Percentiles rank a stretch among this genome's conserved stretches.
These are phyloP conservation scores for Apoderus coryli DNA, from an alignment of 2,888 invertebrate genomes.

Conservation along the genomic window DNA sequence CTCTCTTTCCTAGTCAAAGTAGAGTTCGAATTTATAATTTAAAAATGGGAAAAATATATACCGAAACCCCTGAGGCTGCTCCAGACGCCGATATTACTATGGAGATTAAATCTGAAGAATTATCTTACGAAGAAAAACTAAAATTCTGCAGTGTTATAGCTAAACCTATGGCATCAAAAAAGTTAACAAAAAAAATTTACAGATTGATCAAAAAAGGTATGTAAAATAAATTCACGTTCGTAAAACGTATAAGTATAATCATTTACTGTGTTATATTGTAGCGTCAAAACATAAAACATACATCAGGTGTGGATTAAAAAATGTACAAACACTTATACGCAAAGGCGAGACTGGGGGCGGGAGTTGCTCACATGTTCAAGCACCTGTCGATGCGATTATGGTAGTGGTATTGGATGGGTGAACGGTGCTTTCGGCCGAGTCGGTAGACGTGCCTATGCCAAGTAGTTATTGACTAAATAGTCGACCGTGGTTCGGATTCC, in stretches of 20 bases:
- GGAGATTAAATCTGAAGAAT: conserved; percentile 30
- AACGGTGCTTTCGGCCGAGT: too few relatives aligned
- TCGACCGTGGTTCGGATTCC: too few relatives aligned
- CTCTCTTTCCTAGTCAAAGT: too few relatives aligned
- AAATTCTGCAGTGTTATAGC: conserved; percentile 62
- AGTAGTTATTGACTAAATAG: too few relatives aligned
- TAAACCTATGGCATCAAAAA: conserved; percentile 81
- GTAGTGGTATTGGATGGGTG: too few relatives aligned
- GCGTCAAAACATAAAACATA: conserved; percentile 69
- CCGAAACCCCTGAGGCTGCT: conserved; percentile 35
- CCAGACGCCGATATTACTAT: conserved; percentile 30
- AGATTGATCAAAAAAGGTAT: conserved; percentile 80
- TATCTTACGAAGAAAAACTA: conserved; percentile 67
- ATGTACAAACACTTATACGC: conserved; percentile 80
- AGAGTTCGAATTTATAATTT: too few relatives aligned
- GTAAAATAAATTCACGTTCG: too few relatives aligned
- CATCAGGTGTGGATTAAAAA: conserved; percentile 76
- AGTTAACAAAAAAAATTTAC: conserved; percentile 79
- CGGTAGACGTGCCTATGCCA: too few relatives aligned
- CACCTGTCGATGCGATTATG: too few relatives aligned
- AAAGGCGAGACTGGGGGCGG: conserved; percentile 87
- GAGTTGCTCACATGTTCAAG: too few relatives aligned
- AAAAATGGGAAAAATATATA: conserved; percentile 41
- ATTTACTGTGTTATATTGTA: conserved; percentile 21
- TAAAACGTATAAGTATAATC: too few relatives aligned